These are phyloP conservation scores for Peromyscus attwateri DNA, from an alignment of 2,797 vertebrate genomes.

Conservation along the genomic window DNA sequence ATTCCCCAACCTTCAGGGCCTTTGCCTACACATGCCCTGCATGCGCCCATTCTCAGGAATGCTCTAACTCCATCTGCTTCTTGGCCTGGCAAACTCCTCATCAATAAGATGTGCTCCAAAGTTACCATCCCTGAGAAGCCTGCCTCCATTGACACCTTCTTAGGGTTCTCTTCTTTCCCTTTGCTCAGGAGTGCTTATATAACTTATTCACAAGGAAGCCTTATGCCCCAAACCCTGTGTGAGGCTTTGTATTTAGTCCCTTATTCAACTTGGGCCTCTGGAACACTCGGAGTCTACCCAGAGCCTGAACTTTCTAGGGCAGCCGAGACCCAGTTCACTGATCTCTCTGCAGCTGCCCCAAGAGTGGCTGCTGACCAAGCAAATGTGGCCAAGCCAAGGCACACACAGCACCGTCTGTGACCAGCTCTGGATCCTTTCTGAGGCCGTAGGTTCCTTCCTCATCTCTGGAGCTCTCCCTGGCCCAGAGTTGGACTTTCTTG, in stretches of 20 bases:
- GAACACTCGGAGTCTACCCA: background rate
- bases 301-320: background rate
- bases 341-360: background rate
- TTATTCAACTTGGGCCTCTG: background rate
- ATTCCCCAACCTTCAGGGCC: background rate
- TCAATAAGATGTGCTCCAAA: conserved; percentile 39
- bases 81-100: background rate
- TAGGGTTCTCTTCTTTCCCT: background rate
- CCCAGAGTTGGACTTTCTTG: background rate
- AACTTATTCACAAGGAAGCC: background rate
- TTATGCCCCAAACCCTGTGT: background rate
- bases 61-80: background rate
- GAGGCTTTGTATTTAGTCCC: background rate
- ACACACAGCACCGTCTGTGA: background rate
- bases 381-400: background rate
- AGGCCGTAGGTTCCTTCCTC: background rate
- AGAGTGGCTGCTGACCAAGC: background rate
- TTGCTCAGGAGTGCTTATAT: background rate
- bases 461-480: background rate
- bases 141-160: background rate
- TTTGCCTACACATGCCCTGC: background rate
- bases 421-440: conserved; percentile 12
- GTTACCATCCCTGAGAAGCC: background rate
- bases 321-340: background rate
- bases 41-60: background rate